Base-by-base conservation (phyloP, 1,140 invertebrate genomes). In the Lasioglossum albipes region DNA sequence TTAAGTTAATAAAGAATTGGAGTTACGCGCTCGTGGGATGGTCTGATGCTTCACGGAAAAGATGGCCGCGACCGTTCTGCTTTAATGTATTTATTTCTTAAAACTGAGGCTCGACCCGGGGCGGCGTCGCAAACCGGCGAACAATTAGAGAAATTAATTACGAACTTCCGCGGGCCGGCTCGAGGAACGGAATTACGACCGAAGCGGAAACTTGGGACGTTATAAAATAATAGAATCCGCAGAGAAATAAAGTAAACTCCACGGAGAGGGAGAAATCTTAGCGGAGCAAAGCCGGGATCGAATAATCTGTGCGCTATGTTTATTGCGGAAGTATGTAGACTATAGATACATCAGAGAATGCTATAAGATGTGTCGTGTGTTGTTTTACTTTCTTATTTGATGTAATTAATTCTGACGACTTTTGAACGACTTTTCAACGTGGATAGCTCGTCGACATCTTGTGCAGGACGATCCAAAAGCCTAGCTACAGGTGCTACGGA, bases 121-220 rank as follows among this genome's bases (percentile, higher is more conserved):
- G 12, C 13, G 31, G 31, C 31, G 62, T 36, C 62, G 7, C 31
- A 41, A 31, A 36, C 20, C 31, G 16, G 27, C 31, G 27, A 27
- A 65, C 62, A 65, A 65, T 36, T 65, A 31, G 27, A 65, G 62
- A 41, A 65, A 27, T 31, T 62, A 62, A 36, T 65, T 65, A 65
- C 31, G 13, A 65, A 65, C 12, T 65, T 31, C 41, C 13, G 18
- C 57, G 16, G 57, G 57, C n/a, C 20, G 57, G 16, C 9, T 31
- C 62, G 10, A 5, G 31, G 16, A 41, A 18, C 62, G 22, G 27
- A 65, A 65, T 65, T 65, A 65, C 27, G 62, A 31, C 7, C 18
- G 31, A 41, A 41, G 5, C 31, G 27, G 9, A 20, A 65, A 31
- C 31, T 10, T 10, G 0, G 16, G 13, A 20, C 62, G 31, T 65